A percentile compares a stretch with the other conserved stretches of the same genome.
Evolutionary conservation across 2,113 vertebrate genomes (phyloP).

Genomic region (Gambusia affinis): DNA sequence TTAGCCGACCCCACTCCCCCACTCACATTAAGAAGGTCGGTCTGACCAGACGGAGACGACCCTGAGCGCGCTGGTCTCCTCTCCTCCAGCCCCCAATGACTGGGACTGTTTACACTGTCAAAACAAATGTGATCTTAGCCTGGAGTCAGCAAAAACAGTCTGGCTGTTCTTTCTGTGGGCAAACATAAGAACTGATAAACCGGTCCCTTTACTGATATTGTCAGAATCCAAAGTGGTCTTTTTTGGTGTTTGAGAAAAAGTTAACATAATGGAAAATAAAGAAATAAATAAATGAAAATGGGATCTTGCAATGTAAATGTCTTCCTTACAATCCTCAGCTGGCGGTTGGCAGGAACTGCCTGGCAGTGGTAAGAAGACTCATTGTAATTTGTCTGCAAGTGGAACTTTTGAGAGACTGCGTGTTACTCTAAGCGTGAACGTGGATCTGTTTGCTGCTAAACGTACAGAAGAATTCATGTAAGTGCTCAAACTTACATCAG

Average conservation of each 20-base stretch:
- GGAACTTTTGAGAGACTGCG: neutral
- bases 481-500: neutral
- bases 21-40: constrained; percentile 60
- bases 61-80: constrained; percentile 66
- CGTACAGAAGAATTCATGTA: neutral
- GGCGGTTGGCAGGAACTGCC: too few species aligned
- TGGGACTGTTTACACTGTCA: constrained; percentile 28
- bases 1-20: constrained; percentile 19
- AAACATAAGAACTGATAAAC: constrained; percentile 19
- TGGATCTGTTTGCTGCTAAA: neutral
- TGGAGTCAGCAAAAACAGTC: constrained; percentile 21
- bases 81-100: constrained; percentile 48
- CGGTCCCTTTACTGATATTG: neutral
- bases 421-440: neutral
- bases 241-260: neutral
- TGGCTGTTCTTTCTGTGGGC: constrained; percentile 2
- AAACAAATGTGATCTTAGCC: constrained; percentile 31
- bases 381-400: neutral
- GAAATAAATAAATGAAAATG: too few species aligned
- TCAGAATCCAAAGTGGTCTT: too few species aligned
- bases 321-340: too few species aligned
- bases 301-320: too few species aligned
- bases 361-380: neutral
- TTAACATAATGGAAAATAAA: neutral
- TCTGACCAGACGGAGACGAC: constrained; percentile 61